Base-by-base conservation (phyloP, 2,888 invertebrate genomes). In the Melieria omissa region DNA sequence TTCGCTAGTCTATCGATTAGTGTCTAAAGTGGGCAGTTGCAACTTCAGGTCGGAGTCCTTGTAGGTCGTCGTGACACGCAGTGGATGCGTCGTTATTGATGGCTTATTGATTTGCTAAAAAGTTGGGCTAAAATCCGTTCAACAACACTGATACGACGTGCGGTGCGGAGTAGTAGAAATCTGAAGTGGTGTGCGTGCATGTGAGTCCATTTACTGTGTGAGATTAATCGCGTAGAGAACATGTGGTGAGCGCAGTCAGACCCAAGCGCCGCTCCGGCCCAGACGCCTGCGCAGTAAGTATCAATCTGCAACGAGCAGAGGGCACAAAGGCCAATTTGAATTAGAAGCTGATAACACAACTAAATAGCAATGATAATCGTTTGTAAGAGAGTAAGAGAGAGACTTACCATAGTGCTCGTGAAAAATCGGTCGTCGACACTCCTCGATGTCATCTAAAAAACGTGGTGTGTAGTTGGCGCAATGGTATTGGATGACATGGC, bases 401-500 rank as follows among this genome's bases (percentile, higher is more conserved):
- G 62, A 76, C 71, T 74, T 60, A 77, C 84, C 85, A 52, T 80
- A 81, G 71, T 83, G 80, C 79, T 86, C 80, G 77, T 82, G 80
- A 68, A 81, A 83, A 77, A 86, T 83, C 78, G 86, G 86, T 75
- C 83, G 86, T 77, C 83, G 81, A 68, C 82, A 85, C 76, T 85
- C 85, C 72, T 86, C 85, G 75, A 82, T 77, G 67, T 80, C 80
- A 74, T 84, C 81, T 67, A 81, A 80, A 69, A 82, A 81, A 73
- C 78, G 78, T 66, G 76, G 77, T 72, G 76, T 73, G 65, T 79
- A 79, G 64, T 79, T 79, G 49, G 78, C 78, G 74, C 73, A 81
- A 71, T 84, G 83, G 79, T 86, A 86, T 76, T 86, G 86, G 78
- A 83, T 86, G 78, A 86, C 83, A 78, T 85, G 86, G 81, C 87